Conservation (phyloP, 2,113 vertebrate species). For the Crotalus tigris region DNA sequence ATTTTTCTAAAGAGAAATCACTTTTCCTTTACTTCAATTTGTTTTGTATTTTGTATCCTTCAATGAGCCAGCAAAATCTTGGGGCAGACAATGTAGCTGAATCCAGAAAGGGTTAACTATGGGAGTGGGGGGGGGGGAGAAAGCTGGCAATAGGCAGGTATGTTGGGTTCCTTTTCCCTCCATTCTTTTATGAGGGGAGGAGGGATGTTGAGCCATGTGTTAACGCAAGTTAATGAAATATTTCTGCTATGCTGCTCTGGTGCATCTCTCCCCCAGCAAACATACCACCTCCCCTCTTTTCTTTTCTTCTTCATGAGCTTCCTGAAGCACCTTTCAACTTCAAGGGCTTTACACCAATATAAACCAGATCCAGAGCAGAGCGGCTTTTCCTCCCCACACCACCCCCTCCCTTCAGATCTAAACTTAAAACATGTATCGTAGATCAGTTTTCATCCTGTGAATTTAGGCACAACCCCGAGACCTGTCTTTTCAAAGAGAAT, state of each 20-base stretch:
- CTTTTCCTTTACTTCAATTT: neutral
- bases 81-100: neutral
- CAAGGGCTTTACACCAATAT: conserved; percentile 64
- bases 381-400: conserved; percentile 54
- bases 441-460: conserved; percentile 74
- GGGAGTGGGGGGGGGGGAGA: neutral
- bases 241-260: neutral
- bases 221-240: conserved; percentile 40
- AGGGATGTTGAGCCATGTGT: conserved; percentile 1
- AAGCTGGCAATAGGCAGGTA: neutral
- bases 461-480: conserved; percentile 68
- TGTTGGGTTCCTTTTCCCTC: neutral
- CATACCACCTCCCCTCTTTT: neutral
- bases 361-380: conserved; percentile 65
- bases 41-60: neutral
- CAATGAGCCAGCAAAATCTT: neutral
- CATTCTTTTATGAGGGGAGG: rapidly evolving
- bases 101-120: neutral
- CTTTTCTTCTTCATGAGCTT: conserved; percentile 14
- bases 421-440: conserved; percentile 75
- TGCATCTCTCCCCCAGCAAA: neutral
- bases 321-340: conserved; percentile 62
- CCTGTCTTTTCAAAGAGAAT: conserved; percentile 72
- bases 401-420: conserved; percentile 53
- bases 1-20: neutral